Conservation (phyloP, 2,888 invertebrate species). For the Amorpha juglandis region DNA sequence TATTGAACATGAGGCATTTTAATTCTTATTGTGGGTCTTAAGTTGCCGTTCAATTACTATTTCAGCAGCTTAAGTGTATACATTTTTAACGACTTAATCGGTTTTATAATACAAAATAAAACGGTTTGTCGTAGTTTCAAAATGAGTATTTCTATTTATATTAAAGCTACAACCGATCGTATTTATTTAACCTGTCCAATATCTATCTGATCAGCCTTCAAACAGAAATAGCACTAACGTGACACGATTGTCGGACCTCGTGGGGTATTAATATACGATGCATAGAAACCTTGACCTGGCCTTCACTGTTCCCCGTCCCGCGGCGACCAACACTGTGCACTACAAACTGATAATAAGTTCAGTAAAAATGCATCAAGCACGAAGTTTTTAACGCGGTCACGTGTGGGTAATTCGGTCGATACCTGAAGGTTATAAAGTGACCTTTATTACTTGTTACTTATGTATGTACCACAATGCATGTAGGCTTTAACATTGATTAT, state of each 20-base stretch:
- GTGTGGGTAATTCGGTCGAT: constrained; percentile 40
- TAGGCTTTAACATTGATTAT: constrained; percentile 27
- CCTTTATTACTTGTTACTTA: constrained; percentile 23
- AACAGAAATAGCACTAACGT: constrained; percentile 51
- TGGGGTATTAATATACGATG: constrained; percentile 56
- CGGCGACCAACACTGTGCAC: not conserved
- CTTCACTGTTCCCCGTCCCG: constrained; percentile 51
- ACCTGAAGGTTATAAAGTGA: constrained; percentile 33
- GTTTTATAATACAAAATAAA: not conserved
- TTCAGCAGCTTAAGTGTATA: not conserved
- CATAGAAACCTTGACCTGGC: constrained; percentile 71
- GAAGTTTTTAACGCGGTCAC: constrained; percentile 37
- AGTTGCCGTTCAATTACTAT: not conserved
- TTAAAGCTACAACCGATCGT: not conserved
- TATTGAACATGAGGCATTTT: not conserved
- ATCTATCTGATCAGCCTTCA: constrained; percentile 46
- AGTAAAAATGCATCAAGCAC: constrained; percentile 49
- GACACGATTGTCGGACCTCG: constrained; percentile 50
- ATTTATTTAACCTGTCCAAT: constrained; percentile 33
- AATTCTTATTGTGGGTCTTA: not conserved
- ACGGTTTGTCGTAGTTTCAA: not conserved
- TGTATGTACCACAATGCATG: constrained; percentile 5
- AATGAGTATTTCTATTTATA: not conserved
- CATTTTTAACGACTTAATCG: not conserved
- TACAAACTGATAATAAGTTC: constrained; percentile 30